Conservation (phyloP, 2,797 vertebrate genomes). For the Geotrypetes seraphini region DNA sequence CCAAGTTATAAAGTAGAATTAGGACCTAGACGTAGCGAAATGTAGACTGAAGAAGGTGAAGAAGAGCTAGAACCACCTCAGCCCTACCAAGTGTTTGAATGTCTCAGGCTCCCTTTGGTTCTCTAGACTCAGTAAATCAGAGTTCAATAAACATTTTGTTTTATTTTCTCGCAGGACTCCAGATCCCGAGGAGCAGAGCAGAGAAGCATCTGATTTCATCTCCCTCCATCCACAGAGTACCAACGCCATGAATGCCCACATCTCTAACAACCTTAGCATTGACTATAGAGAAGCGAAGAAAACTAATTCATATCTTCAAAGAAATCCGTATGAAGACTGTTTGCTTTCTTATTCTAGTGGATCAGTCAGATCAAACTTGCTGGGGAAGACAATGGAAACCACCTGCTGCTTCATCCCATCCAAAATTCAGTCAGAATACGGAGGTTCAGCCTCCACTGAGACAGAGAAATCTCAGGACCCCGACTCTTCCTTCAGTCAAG, state of each 20-base stretch:
- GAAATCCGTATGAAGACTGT: slow-evolving; percentile 49
- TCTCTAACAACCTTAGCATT: slow-evolving; percentile 35
- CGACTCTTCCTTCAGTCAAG: slow-evolving; percentile 28
- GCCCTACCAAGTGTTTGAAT: too few relatives aligned
- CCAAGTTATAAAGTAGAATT: too few relatives aligned
- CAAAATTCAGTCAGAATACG: slow-evolving; percentile 27
- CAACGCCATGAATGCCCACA: not conserved
- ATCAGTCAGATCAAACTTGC: slow-evolving; percentile 65
- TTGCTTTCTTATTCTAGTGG: slow-evolving; percentile 41
- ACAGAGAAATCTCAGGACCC: slow-evolving; percentile 44
- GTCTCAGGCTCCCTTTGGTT: too few relatives aligned
- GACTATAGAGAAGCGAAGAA: slow-evolving; percentile 50
- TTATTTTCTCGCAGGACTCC: too few relatives aligned
- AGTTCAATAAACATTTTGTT: too few relatives aligned
- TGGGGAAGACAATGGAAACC: slow-evolving; percentile 56
- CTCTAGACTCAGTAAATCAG: too few relatives aligned
- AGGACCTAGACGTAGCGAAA: too few relatives aligned
- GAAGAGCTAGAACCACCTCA: too few relatives aligned
- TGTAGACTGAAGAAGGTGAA: too few relatives aligned
- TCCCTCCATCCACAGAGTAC: too few relatives aligned
- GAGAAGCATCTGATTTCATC: too few relatives aligned
- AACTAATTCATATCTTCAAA: slow-evolving; percentile 51
- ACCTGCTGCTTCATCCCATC: slow-evolving; percentile 44
- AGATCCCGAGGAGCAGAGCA: too few relatives aligned
- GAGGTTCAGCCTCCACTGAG: slow-evolving; percentile 35